These are phyloP conservation scores for Drosophila melanosoma DNA, from an alignment of 2,888 invertebrate genomes.

Conservation along the genomic window DNA sequence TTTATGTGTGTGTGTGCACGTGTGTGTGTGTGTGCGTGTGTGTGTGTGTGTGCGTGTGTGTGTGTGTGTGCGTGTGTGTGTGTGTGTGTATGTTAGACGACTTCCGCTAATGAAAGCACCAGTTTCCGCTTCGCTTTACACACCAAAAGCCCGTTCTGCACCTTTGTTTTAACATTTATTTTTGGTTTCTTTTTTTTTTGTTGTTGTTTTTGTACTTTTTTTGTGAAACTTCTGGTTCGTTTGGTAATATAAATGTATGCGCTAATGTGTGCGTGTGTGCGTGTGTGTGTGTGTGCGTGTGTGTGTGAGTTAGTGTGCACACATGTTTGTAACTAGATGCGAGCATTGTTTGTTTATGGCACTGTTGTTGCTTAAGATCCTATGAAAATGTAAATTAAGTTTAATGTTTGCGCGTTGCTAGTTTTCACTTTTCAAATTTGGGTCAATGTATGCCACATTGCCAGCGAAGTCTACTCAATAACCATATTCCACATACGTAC, in stretches of 20 bases:
- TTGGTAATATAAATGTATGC: constrained; percentile 3
- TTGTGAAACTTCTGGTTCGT: constrained; percentile 16
- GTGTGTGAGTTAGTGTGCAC: not conserved
- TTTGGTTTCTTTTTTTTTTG: constrained; percentile 4
- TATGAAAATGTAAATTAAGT: constrained; percentile 66
- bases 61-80: not conserved
- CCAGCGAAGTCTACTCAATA: not conserved
- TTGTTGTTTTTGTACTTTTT: not conserved
- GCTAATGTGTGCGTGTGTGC: not conserved
- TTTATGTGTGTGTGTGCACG: not conserved
- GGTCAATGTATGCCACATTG: constrained; percentile 5
- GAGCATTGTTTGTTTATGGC: constrained; percentile 11
- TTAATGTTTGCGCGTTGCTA: constrained; percentile 61
- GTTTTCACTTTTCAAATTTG: constrained; percentile 38
- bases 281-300: not conserved
- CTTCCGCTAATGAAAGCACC: constrained; percentile 57
- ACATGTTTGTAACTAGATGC: constrained; percentile 5
- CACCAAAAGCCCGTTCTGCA: constrained; percentile 9
- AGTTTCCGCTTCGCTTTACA: constrained; percentile 51
- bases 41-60: not conserved
- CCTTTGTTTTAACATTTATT: constrained; percentile 15
- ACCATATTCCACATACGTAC: not conserved
- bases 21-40: not conserved
- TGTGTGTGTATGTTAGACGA: constrained; percentile 28
- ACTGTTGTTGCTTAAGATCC: constrained; percentile 42